Conservation (phyloP, 2,888 invertebrate genomes). For the Diadegma fenestrale region DNA sequence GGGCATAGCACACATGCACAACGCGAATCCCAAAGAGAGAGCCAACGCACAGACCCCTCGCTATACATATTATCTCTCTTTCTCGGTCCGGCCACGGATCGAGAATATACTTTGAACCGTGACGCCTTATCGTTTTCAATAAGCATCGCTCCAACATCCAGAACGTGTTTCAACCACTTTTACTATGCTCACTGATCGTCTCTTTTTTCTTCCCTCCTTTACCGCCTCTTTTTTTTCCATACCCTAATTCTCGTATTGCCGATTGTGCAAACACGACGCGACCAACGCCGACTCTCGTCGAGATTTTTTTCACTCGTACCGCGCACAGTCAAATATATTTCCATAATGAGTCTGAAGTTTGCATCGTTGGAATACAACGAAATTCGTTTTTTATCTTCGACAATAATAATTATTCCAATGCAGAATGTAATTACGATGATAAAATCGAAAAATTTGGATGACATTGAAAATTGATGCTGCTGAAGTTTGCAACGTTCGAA, state of each 20-base stretch:
- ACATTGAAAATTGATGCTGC: no score
- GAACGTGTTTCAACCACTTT: constrained; percentile 48
- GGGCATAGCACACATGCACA: background rate
- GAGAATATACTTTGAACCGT: constrained; percentile 67
- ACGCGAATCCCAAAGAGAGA: constrained; percentile 32
- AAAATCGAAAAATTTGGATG: no score
- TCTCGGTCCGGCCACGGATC: constrained; percentile 55
- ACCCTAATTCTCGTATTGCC: constrained; percentile 6
- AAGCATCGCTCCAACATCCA: constrained; percentile 56
- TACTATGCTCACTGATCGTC: background rate
- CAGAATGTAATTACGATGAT: no score
- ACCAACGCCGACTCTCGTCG: background rate
- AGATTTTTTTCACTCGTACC: background rate
- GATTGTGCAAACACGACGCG: background rate
- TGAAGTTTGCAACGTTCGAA: no score
- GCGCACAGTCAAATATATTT: background rate
- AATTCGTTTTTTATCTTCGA: no score
- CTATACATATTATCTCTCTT: constrained; percentile 59
- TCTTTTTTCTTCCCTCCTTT: background rate
- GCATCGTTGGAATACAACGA: no score
- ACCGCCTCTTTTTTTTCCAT: constrained; percentile 5
- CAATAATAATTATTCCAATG: no score
- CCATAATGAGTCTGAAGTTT: no score
- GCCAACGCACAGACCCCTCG: constrained; percentile 28
- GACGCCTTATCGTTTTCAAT: constrained; percentile 69